Evolutionary conservation across 2,888 invertebrate genomes (phyloP).

Genomic region (Phengaris arion): DNA sequence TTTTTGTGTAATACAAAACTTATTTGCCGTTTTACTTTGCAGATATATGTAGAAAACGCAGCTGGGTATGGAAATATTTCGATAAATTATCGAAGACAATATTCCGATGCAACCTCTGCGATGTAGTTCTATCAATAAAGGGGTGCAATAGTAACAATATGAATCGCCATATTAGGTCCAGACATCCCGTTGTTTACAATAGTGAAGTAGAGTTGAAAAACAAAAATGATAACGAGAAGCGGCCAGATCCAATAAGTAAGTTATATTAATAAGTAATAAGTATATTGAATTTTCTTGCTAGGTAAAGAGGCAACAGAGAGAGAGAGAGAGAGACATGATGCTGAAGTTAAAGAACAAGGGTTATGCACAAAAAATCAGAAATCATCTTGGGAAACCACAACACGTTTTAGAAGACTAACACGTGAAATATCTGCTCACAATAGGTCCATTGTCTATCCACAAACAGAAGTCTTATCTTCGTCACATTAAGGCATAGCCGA

Average conservation of each 20-base stretch:
- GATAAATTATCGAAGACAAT: slow-evolving; percentile 64
- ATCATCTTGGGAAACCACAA: no score
- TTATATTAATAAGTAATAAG: no score
- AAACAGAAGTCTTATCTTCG: no score
- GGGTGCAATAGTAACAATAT: slow-evolving; percentile 73
- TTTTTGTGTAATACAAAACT: neutral
- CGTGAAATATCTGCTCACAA: no score
- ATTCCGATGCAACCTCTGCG: slow-evolving; percentile 66
- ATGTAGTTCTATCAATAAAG: slow-evolving; percentile 68
- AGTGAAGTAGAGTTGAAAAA: slow-evolving; percentile 50
- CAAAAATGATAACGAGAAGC: slow-evolving; percentile 50
- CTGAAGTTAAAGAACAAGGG: no score
- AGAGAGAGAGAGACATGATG: no score
- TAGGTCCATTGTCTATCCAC: no score
- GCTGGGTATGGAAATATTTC: slow-evolving; percentile 76
- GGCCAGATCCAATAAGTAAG: slow-evolving; percentile 41
- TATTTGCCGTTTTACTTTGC: slow-evolving; percentile 39
- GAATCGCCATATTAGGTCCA: slow-evolving; percentile 66
- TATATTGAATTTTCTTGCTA: neutral
- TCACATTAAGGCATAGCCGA: no score
- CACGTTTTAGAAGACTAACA: no score
- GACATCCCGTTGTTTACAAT: slow-evolving; percentile 58
- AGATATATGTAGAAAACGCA: slow-evolving; percentile 60
- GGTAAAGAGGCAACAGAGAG: no score
- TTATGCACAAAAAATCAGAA: no score